Conservation (phyloP, 2,113 vertebrate genomes). For the Anguilla japonica region DNA sequence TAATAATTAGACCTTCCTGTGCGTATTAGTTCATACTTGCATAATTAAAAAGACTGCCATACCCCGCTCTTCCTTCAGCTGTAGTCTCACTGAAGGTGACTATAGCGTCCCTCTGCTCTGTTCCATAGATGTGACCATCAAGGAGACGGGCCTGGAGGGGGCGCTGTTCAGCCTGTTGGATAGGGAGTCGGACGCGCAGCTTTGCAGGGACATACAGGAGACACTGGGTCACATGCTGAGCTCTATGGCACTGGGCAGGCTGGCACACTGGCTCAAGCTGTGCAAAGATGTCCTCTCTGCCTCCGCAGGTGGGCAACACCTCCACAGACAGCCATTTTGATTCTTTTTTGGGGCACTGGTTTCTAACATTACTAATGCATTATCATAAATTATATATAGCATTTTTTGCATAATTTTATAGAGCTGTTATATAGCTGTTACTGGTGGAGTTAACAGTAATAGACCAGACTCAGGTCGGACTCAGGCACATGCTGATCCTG, state of each 20-base stretch:
- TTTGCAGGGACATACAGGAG: conserved; percentile 83
- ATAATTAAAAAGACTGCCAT: too few relatives aligned
- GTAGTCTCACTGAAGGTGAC: too few relatives aligned
- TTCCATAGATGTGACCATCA: conserved; percentile 81
- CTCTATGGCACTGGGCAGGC: conserved; percentile 77
- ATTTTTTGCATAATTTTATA: background rate
- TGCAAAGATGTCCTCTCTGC: conserved; percentile 92
- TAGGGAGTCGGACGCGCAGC: conserved; percentile 78
- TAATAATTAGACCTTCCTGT: too few relatives aligned
- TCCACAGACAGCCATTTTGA: too few relatives aligned
- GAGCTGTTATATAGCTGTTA: background rate
- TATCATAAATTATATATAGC: background rate
- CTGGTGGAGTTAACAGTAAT: too few relatives aligned
- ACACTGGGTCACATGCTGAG: conserved; percentile 86
- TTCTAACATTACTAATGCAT: background rate
- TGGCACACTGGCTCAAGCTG: conserved; percentile 89
- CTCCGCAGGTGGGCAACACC: conserved; percentile 71
- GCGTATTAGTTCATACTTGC: too few relatives aligned
- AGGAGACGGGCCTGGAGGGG: conserved; percentile 89
- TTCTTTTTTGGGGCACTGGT: background rate
- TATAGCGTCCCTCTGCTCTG: conserved; percentile 32
- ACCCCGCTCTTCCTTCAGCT: too few relatives aligned
- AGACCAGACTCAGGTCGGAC: background rate
- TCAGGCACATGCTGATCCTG: background rate
- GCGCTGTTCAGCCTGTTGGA: conserved; percentile 85